Evolutionary conservation across 2,113 vertebrate genomes (phyloP).

Genomic region (Chloebia gouldiae): DNA sequence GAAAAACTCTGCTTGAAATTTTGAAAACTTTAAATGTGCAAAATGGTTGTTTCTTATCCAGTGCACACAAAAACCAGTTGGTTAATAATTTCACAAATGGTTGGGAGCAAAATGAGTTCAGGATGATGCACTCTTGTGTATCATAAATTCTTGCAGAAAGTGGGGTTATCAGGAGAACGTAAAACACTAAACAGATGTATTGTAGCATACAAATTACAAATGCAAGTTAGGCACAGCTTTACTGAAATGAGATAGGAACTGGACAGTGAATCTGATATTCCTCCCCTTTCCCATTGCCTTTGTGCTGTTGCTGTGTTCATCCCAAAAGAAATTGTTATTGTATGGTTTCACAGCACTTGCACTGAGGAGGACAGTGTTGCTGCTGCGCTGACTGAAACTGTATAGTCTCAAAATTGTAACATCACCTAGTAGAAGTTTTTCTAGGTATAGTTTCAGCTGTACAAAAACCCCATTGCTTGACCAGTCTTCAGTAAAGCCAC

Average conservation of each 20-base stretch:
- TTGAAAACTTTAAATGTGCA: background rate
- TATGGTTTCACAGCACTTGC: background rate
- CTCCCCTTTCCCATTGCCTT: background rate
- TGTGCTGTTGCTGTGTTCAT: background rate
- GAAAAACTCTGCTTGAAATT: background rate
- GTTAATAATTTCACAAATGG: slow-evolving; percentile 13
- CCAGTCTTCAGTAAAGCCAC: background rate
- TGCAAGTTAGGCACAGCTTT: background rate
- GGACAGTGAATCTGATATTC: background rate
- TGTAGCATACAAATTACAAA: background rate
- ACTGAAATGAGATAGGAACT: background rate
- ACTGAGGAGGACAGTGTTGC: background rate
- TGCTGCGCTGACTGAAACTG: fast-evolving
- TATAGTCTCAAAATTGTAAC: background rate
- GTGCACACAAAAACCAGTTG: background rate
- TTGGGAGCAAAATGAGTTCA: background rate
- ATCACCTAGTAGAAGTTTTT: background rate
- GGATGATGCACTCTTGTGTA: background rate
- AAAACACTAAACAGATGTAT: background rate
- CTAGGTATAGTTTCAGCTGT: background rate
- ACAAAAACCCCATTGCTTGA: background rate
- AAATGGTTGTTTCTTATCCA: background rate
- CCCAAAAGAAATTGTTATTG: background rate
- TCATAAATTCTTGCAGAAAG: background rate
- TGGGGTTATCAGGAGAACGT: background rate